These are phyloP conservation scores for Lysandra coridon DNA, from an alignment of 2,888 invertebrate species.

Conservation along the genomic window DNA sequence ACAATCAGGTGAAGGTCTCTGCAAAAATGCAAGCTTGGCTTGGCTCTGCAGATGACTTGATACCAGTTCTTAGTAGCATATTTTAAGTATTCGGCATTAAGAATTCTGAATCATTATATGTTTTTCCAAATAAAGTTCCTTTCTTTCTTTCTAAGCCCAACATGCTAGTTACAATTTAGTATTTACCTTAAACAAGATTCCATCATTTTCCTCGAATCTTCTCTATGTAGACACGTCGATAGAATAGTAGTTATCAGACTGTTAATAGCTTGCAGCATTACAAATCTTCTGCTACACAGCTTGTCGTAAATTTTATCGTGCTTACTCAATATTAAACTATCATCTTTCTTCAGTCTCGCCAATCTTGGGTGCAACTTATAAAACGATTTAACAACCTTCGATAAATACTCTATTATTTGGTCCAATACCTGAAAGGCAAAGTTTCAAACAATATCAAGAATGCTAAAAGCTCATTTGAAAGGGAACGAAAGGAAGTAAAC, in stretches of 20 bases:
- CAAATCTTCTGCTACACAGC: slow-evolving; percentile 77
- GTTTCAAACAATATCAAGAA: background rate
- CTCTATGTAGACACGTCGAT: slow-evolving; percentile 77
- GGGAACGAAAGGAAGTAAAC: background rate
- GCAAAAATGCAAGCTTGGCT: too few species aligned
- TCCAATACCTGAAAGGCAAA: slow-evolving; percentile 75
- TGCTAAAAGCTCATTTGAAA: background rate
- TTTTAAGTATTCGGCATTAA: too few species aligned
- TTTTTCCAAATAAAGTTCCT: too few species aligned
- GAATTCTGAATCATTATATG: too few species aligned
- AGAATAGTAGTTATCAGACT: slow-evolving; percentile 77
- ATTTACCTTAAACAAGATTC: slow-evolving; percentile 78
- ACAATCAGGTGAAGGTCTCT: too few species aligned
- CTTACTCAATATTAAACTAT: slow-evolving; percentile 66
- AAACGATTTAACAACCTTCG: slow-evolving; percentile 75
- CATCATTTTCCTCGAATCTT: slow-evolving; percentile 80
- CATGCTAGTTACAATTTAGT: slow-evolving; percentile 31
- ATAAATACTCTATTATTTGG: slow-evolving; percentile 77
- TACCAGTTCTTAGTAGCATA: too few species aligned
- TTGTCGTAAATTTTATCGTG: slow-evolving; percentile 75
- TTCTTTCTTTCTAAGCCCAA: too few species aligned
- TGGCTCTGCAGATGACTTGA: too few species aligned
- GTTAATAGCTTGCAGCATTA: slow-evolving; percentile 77
- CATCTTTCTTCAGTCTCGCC: slow-evolving; percentile 68
- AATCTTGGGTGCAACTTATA: slow-evolving; percentile 76